These are phyloP conservation scores for Galleria mellonella DNA, from an alignment of 1,140 invertebrate species.

Conservation along the genomic window DNA sequence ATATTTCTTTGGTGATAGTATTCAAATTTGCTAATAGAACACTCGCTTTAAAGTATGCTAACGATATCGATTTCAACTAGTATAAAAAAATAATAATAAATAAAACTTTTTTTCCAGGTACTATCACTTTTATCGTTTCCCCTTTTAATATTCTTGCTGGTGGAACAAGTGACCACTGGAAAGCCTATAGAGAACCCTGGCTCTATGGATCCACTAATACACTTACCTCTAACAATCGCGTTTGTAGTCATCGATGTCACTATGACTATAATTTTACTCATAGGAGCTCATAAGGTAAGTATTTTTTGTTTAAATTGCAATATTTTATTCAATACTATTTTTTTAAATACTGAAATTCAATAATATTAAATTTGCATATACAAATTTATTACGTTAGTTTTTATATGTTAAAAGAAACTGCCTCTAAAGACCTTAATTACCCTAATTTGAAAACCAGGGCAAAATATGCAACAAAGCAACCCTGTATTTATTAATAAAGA, in stretches of 20 bases:
- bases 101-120: conserved; percentile 23
- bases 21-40: neutral
- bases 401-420: too few species aligned
- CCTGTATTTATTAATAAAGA: too few species aligned
- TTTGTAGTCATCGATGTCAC: conserved; percentile 26
- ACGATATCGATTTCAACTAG: neutral
- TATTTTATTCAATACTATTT: neutral
- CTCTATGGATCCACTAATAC: conserved; percentile 12
- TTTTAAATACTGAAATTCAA: neutral
- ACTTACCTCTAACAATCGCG: conserved; percentile 23
- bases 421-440: too few species aligned
- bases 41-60: neutral
- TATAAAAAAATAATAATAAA: neutral
- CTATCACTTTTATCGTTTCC: conserved; percentile 30
- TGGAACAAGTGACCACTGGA: conserved; percentile 15
- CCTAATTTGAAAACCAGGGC: too few species aligned
- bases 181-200: conserved; percentile 4
- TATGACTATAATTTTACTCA: conserved; percentile 26
- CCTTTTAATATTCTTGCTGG: conserved; percentile 27
- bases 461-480: too few species aligned
- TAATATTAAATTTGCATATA: too few species aligned
- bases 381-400: too few species aligned
- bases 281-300: conserved; percentile 34
- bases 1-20: too few species aligned
- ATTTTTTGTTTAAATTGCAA: neutral